Base-by-base conservation (phyloP, 2,797 vertebrate species). In the Vespertilio murinus region DNA sequence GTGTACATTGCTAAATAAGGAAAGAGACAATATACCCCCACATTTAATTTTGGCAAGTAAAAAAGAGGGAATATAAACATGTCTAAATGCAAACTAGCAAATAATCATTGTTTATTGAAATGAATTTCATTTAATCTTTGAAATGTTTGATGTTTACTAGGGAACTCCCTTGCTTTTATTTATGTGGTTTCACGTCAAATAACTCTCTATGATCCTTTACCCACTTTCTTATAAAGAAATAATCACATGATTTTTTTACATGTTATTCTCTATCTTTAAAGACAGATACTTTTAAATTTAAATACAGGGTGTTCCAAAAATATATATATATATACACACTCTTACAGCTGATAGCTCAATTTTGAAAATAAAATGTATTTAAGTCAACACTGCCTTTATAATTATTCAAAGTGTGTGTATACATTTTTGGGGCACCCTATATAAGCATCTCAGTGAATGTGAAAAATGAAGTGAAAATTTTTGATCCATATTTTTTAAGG, bases 91-190 rank as follows among this genome's bases (percentile, higher is more conserved):
- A 78, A 74, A 86, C 54, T 56, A 77, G 33, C 22, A 85, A 74
- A 77, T 71, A 83, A 88, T n/a, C 11, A 77, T 47, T 69, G 54
- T 78, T 71, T 81, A 40, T 47, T 90, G 67, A 90, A 88, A 64
- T 95, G 5, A 70, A 59, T 83, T 49, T 90, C 3, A 80, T 61
- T 90, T 89, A 86, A 90, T 65, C 61, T 94, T 92, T 67, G 35
- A 71, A 45, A 67, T 81, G 85, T 94, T 28, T 89, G 10, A 38
- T 87, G 69, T 92, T 86, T 89, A 40, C 49, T 86, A 28, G 28
- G 40, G 84, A 85, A 54, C 74, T 13, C 8, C 2, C n/a, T 71
- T 42, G 65, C 28, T 73, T 90, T 88, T 80, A 45, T 56, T 90
- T 95, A 11, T 94, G 33, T 82, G 42, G 13, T 23, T 79, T 89